Evolutionary conservation across 2,888 invertebrate species (phyloP).

Genomic region (Phaedon cochleariae): DNA sequence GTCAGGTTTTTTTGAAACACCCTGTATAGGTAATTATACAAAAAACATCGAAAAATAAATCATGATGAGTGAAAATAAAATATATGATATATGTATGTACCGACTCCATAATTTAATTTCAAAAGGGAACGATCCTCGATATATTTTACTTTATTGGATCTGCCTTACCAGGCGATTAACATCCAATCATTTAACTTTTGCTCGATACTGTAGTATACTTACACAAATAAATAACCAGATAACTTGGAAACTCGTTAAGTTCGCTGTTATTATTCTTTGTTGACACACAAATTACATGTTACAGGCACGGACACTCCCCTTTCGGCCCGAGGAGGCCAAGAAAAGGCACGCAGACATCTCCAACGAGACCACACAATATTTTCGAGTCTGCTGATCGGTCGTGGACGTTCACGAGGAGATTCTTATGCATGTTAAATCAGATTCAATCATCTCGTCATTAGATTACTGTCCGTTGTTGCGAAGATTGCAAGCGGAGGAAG

Average conservation of each 20-base stretch:
- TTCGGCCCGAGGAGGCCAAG: constrained; percentile 37
- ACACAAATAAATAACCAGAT: constrained; percentile 59
- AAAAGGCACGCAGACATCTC: constrained; percentile 30
- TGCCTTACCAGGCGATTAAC: not conserved
- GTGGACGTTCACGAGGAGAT: constrained; percentile 18
- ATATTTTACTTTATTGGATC: no score
- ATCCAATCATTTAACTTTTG: not conserved
- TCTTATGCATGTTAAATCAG: no score
- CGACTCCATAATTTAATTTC: no score
- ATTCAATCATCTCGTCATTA: constrained; percentile 14
- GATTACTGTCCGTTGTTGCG: not conserved
- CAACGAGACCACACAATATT: constrained; percentile 41
- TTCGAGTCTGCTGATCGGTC: constrained; percentile 30
- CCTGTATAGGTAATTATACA: no score
- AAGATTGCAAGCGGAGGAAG: not conserved
- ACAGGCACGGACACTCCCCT: constrained; percentile 53
- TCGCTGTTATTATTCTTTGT: constrained; percentile 61
- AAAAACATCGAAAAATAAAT: no score
- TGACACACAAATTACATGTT: constrained; percentile 62
- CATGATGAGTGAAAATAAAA: no score
- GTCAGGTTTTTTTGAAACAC: no score
- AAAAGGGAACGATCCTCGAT: no score
- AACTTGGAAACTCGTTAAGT: constrained; percentile 60
- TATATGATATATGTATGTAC: no score
- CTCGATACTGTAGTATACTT: constrained; percentile 27